phyloP scores from a whole-genome alignment of 2,113 vertebrate genomes.

The Paratilapia polleni region DNA sequence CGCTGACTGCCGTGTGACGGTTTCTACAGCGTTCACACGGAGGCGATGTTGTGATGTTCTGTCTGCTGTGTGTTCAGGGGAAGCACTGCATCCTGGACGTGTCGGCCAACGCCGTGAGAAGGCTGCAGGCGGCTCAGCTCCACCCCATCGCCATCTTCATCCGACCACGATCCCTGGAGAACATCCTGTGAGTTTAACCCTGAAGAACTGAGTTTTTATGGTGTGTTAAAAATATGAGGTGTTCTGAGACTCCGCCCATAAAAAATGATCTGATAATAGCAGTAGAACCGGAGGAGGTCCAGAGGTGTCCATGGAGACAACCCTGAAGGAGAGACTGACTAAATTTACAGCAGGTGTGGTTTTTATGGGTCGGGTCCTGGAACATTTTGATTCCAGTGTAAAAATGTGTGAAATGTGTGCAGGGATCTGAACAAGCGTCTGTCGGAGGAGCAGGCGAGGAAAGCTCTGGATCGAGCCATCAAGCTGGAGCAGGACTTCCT shows the following conservation, averaged over 20 bases:
- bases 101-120: constrained; percentile 69
- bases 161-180: constrained; percentile 88
- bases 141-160: constrained; percentile 92
- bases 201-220: neutral
- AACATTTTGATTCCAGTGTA: accelerated
- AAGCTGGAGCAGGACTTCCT: constrained; percentile 91
- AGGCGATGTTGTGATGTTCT: neutral
- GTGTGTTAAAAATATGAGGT: neutral
- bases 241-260: neutral
- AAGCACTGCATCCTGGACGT: constrained; percentile 78
- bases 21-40: neutral
- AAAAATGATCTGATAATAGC: accelerated
- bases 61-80: constrained; percentile 35
- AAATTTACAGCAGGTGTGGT: accelerated
- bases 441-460: constrained; percentile 88
- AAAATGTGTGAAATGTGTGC: neutral
- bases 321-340: accelerated
- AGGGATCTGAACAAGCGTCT: constrained; percentile 89
- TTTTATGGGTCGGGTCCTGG: neutral
- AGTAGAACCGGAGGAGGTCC: accelerated
- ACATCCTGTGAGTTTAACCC: constrained; percentile 83
- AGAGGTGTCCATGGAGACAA: neutral
- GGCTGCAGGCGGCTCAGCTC: constrained; percentile 85
- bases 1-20: accelerated
- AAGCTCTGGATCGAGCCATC: constrained; percentile 87